phyloP scores from a whole-genome alignment of 1,140 invertebrate genomes.

The Schlechtendalia chinensis region DNA sequence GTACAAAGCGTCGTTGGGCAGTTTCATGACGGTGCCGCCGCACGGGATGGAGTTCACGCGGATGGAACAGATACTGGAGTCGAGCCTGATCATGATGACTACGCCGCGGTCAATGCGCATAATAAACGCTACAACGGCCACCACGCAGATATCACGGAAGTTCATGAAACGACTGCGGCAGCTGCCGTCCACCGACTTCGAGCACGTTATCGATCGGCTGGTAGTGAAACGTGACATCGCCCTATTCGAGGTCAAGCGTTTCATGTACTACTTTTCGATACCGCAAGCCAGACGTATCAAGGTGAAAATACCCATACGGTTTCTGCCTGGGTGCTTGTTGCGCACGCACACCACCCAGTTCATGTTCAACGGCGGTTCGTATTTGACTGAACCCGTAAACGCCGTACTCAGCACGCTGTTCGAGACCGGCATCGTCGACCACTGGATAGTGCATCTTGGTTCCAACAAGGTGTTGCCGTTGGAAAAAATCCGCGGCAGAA shows the following conservation, averaged over 20 bases:
- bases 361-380: constrained; percentile 50
- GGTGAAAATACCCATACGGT: constrained; percentile 52
- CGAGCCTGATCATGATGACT: constrained; percentile 41
- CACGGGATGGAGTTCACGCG: constrained; percentile 50
- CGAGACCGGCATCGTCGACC: constrained; percentile 51
- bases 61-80: constrained; percentile 50
- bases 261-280: constrained; percentile 51
- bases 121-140: constrained; percentile 48
- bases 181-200: constrained; percentile 49
- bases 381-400: constrained; percentile 50
- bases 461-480: constrained; percentile 49
- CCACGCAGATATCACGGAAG: constrained; percentile 25
- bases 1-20: constrained; percentile 52
- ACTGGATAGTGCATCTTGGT: constrained; percentile 50
- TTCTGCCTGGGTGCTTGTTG: constrained; percentile 52
- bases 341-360: constrained; percentile 52
- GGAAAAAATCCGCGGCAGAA: constrained; percentile 50
- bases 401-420: constrained; percentile 50
- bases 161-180: constrained; percentile 49
- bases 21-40: constrained; percentile 52
- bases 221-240: constrained; percentile 51
- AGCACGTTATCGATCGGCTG: constrained; percentile 49
- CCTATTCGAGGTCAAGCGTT: constrained; percentile 52
- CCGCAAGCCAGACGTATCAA: constrained; percentile 50
- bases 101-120: constrained; percentile 50